Conservation (phyloP, 2,888 invertebrate genomes). For the Galerucella nymphaeae region DNA sequence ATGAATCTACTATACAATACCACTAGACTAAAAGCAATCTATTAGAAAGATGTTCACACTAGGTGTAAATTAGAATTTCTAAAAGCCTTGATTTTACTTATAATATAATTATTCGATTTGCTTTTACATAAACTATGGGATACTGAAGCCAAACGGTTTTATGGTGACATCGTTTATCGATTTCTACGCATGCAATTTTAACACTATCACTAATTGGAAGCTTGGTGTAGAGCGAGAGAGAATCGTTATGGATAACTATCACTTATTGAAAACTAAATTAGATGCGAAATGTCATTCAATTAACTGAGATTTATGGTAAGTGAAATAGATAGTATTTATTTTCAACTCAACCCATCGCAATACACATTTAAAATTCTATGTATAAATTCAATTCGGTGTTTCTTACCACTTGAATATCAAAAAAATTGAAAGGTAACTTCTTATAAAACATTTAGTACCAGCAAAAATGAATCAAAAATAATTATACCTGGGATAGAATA, state of each 20-base stretch:
- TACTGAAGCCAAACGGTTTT: not conserved
- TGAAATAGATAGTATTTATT: too few species aligned
- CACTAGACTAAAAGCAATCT: conserved; percentile 1
- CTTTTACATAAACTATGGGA: not conserved
- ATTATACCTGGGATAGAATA: too few species aligned
- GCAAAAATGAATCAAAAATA: too few species aligned
- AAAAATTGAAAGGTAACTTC: too few species aligned
- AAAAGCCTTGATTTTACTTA: too few species aligned
- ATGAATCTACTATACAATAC: not conserved
- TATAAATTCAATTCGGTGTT: too few species aligned
- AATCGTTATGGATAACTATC: not conserved
- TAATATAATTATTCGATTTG: not conserved
- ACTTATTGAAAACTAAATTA: not conserved
- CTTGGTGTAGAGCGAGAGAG: not conserved
- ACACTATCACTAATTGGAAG: not conserved
- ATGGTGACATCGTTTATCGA: not conserved
- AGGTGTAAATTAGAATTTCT: not conserved
- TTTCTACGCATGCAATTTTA: not conserved
- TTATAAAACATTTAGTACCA: too few species aligned
- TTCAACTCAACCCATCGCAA: too few species aligned
- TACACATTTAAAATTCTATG: too few species aligned
- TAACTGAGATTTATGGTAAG: too few species aligned
- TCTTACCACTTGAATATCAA: too few species aligned
- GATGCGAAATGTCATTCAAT: too few species aligned
- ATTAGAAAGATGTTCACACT: not conserved